These are phyloP conservation scores for Rhyacichthys aspro DNA, from an alignment of 2,797 vertebrate species.

Conservation along the genomic window DNA sequence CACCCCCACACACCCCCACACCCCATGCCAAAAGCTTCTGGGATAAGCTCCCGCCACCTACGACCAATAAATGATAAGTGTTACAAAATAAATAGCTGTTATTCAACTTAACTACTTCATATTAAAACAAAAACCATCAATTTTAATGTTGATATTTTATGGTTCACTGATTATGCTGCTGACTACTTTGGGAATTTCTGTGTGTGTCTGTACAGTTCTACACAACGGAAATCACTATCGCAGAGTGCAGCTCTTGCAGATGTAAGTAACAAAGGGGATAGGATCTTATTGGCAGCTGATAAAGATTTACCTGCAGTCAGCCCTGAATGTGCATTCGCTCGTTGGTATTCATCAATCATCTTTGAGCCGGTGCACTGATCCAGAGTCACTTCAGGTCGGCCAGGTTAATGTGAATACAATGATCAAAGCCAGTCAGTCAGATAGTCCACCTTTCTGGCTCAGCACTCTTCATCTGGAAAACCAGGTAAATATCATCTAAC, in stretches of 20 bases:
- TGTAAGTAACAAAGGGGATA: slow-evolving; percentile 18
- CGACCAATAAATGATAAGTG: too few species aligned
- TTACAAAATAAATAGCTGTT: too few species aligned
- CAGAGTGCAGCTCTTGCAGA: neutral
- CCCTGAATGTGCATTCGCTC: slow-evolving; percentile 17
- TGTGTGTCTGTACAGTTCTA: neutral
- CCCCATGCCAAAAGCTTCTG: too few species aligned
- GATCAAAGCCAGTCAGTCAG: slow-evolving; percentile 50
- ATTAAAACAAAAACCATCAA: too few species aligned
- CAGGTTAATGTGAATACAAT: slow-evolving; percentile 64
- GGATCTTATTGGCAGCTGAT: slow-evolving; percentile 25
- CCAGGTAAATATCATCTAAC: slow-evolving; percentile 52
- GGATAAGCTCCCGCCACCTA: too few species aligned
- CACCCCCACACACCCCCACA: too few species aligned
- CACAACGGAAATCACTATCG: neutral
- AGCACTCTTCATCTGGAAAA: slow-evolving; percentile 36
- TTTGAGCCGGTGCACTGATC: slow-evolving; percentile 21
- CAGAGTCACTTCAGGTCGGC: slow-evolving; percentile 49
- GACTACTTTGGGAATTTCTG: neutral
- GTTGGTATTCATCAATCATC: slow-evolving; percentile 58
- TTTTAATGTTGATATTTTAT: neutral
- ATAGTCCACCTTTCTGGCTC: slow-evolving; percentile 28
- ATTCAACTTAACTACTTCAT: too few species aligned
- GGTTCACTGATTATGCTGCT: neutral
- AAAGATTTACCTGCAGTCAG: slow-evolving; percentile 36